A percentile compares a stretch with the other conserved stretches of the same genome.
Conservation (phyloP, 2,888 invertebrate species). For the Diaprepes abbreviatus region DNA sequence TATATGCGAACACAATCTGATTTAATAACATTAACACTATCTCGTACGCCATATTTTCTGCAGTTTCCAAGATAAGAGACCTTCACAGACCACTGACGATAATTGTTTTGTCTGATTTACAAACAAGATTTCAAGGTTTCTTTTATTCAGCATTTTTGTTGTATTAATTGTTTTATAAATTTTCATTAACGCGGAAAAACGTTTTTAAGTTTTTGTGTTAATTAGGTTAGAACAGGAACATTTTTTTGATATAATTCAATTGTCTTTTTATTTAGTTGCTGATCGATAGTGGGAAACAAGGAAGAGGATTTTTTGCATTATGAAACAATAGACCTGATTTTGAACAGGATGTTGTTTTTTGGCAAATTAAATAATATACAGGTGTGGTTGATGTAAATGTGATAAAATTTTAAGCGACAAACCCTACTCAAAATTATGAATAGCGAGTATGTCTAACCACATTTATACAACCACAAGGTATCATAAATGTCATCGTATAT, state of each 20-base stretch:
- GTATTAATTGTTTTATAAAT: neutral
- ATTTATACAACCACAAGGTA: too few species aligned
- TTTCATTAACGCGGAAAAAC: neutral
- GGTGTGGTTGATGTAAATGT: too few species aligned
- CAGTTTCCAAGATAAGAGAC: slow-evolving; percentile 8
- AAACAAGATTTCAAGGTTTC: slow-evolving; percentile 21
- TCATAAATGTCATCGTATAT: too few species aligned
- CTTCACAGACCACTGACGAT: slow-evolving; percentile 6
- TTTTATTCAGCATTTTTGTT: neutral
- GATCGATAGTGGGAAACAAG: too few species aligned
- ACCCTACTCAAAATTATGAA: too few species aligned
- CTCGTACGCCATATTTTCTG: neutral
- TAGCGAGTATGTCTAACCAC: too few species aligned
- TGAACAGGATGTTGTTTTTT: too few species aligned
- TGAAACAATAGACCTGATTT: too few species aligned
- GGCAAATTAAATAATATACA: too few species aligned
- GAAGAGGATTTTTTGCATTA: too few species aligned
- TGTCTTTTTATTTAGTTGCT: too few species aligned
- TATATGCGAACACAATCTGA: neutral
- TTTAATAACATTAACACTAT: neutral
- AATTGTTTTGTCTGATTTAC: slow-evolving; percentile 13
- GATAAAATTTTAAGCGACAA: too few species aligned
- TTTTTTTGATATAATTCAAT: neutral
- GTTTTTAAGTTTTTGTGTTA: neutral
- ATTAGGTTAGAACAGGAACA: neutral